A percentile compares a stretch with the other conserved stretches of the same genome.
phyloP scores from a whole-genome alignment of 2,113 vertebrate species.

The Camelus bactrianus region DNA sequence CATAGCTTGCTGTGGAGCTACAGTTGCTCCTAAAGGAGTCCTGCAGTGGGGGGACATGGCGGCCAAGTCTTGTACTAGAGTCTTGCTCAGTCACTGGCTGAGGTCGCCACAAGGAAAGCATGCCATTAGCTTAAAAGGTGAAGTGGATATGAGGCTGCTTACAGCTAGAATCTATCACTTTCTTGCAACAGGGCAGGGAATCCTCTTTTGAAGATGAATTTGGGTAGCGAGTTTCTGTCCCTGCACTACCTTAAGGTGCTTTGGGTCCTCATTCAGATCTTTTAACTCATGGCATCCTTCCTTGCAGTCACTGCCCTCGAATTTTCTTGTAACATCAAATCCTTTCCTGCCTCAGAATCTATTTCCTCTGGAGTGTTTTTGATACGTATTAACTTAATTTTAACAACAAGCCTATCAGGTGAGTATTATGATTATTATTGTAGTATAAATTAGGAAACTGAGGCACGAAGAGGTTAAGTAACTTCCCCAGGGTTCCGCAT shows the following conservation, averaged over 20 bases:
- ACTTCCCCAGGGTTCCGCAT: neutral
- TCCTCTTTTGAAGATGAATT: neutral
- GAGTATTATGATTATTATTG: neutral
- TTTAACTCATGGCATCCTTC: neutral
- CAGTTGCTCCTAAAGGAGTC: neutral
- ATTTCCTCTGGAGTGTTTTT: neutral
- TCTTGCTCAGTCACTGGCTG: neutral
- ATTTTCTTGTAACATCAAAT: neutral
- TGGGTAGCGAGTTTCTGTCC: neutral
- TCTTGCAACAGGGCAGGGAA: neutral
- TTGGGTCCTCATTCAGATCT: neutral
- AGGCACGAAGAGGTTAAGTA: neutral
- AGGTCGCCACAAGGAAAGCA: neutral
- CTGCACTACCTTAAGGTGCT: neutral
- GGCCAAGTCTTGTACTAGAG: neutral
- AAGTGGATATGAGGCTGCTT: neutral
- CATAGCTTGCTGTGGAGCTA: neutral
- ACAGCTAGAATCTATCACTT: neutral
- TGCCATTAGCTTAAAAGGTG: neutral
- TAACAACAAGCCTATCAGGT: neutral
- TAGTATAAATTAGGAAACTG: neutral
- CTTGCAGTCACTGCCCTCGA: neutral
- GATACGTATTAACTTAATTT: neutral
- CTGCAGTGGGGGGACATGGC: neutral
- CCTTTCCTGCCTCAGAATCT: neutral